Evolutionary conservation across 2,888 invertebrate genomes (phyloP).

Genomic region (Amphipoea lucens): DNA sequence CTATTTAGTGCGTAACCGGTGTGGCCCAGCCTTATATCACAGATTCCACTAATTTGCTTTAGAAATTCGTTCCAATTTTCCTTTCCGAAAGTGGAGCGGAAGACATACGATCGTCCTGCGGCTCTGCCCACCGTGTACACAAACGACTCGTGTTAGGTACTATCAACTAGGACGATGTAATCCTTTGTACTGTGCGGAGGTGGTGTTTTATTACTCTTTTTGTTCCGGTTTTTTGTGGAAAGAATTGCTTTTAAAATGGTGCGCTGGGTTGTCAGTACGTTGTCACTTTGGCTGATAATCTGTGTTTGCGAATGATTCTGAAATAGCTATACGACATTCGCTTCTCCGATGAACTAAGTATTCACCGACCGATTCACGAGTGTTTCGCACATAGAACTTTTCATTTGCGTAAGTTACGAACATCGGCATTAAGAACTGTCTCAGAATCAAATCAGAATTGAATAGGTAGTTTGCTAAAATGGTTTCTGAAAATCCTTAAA

Average conservation of each 20-base stretch:
- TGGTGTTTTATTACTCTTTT: slow-evolving; percentile 10
- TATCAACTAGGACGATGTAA: neutral
- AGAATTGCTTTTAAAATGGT: neutral
- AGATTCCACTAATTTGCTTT: slow-evolving; percentile 64
- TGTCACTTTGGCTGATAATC: too few species aligned
- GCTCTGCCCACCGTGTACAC: slow-evolving; percentile 21
- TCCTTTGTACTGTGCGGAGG: slow-evolving; percentile 2
- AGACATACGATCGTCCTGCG: slow-evolving; percentile 45
- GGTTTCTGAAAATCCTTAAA: too few species aligned
- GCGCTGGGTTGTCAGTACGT: neutral
- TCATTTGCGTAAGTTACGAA: too few species aligned
- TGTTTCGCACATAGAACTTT: too few species aligned
- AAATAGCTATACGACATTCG: too few species aligned
- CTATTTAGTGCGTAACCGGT: slow-evolving; percentile 4
- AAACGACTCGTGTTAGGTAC: slow-evolving; percentile 17
- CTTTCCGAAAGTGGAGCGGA: slow-evolving; percentile 48
- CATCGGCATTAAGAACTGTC: too few species aligned
- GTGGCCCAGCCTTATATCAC: slow-evolving; percentile 37
- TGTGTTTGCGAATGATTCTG: too few species aligned
- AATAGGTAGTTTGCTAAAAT: too few species aligned
- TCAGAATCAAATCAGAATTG: too few species aligned
- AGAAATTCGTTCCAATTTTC: slow-evolving; percentile 67
- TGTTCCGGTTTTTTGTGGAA: slow-evolving; percentile 9
- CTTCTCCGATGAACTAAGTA: too few species aligned
- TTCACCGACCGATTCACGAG: too few species aligned